Percentiles rank a stretch among this genome's conserved stretches.
Evolutionary conservation across 1,140 invertebrate genomes (phyloP).

Genomic region (Diachasma alloeum): DNA sequence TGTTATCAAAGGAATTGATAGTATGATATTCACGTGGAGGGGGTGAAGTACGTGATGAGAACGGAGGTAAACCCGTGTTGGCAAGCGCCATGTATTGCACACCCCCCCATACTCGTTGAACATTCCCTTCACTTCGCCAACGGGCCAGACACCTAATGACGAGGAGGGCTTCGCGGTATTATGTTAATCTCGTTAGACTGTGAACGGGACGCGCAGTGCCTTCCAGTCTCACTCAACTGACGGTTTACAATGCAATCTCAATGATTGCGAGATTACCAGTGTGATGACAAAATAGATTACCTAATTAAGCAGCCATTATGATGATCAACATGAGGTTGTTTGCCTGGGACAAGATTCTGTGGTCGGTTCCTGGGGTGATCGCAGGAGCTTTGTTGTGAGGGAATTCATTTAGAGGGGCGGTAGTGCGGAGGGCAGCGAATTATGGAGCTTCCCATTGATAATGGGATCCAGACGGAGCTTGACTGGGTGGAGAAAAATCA

Average conservation of each 20-base stretch:
- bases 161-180: conserved; percentile 54
- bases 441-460: too few relatives aligned
- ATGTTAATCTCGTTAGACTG: conserved; percentile 54
- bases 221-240: neutral
- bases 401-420: too few relatives aligned
- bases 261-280: neutral
- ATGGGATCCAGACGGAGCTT: too few relatives aligned
- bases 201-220: conserved; percentile 46
- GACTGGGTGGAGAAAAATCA: too few relatives aligned
- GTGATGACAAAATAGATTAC: neutral
- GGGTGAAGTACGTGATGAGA: conserved; percentile 9
- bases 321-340: neutral
- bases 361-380: neutral
- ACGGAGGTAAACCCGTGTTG: conserved; percentile 10
- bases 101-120: neutral
- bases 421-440: too few relatives aligned
- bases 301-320: neutral
- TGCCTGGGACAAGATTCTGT: neutral
- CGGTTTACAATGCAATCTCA: neutral
- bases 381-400: neutral
- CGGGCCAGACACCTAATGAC: conserved; percentile 40
- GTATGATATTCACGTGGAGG: neutral
- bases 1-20: neutral
- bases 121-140: neutral
- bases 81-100: neutral